phyloP scores from a whole-genome alignment of 2,888 invertebrate genomes.

The Rotaria sp. region DNA sequence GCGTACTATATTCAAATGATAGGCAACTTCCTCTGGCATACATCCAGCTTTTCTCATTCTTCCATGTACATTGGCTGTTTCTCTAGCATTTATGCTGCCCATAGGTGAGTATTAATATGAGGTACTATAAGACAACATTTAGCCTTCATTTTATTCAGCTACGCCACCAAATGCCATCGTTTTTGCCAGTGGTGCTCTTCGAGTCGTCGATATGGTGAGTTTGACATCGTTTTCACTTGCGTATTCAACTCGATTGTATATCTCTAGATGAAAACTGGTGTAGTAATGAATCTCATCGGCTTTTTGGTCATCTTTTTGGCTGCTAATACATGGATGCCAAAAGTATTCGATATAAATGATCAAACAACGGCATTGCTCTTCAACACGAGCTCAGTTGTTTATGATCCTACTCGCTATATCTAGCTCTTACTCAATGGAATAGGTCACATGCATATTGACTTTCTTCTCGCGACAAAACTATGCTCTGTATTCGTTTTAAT shows the following conservation, averaged over 20 bases:
- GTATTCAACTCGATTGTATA: neutral
- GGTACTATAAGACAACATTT: neutral
- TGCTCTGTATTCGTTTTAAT: too few species aligned
- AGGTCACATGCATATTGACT: too few species aligned
- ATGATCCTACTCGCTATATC: too few species aligned
- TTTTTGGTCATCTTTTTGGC: constrained; percentile 45
- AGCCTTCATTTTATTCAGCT: constrained; percentile 33
- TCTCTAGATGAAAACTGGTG: constrained; percentile 46
- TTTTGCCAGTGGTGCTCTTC: constrained; percentile 41
- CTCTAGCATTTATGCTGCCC: constrained; percentile 37
- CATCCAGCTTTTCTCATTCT: constrained; percentile 31
- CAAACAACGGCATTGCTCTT: too few species aligned
- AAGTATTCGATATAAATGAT: constrained; percentile 44
- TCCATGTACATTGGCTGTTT: constrained; percentile 28
- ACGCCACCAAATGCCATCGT: constrained; percentile 42
- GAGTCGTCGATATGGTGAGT: constrained; percentile 41
- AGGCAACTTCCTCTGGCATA: constrained; percentile 31
- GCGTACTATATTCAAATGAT: too few species aligned
- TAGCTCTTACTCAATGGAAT: too few species aligned
- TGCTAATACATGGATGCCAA: constrained; percentile 47
- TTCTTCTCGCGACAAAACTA: too few species aligned
- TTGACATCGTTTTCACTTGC: too few species aligned
- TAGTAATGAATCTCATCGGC: constrained; percentile 47
- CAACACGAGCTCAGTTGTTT: too few species aligned
- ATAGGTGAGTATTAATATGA: neutral